A percentile compares a stretch with the other conserved stretches of the same genome.
Evolutionary conservation across 1,140 invertebrate genomes (phyloP).

Genomic region (Drosophila sproati): DNA sequence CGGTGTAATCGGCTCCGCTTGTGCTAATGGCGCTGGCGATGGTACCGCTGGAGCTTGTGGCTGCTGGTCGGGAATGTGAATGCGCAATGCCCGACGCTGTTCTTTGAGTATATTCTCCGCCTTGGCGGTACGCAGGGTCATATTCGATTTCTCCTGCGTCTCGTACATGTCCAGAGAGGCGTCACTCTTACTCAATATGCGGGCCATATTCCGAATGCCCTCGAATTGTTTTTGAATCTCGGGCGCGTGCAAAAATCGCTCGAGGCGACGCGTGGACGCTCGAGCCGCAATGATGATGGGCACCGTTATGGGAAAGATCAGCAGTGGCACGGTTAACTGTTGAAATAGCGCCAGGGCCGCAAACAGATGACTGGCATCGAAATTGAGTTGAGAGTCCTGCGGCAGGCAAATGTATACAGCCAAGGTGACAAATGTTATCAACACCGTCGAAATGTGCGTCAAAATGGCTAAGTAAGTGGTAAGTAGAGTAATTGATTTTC

Average conservation of each 20-base stretch:
- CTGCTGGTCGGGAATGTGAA: conserved; percentile 48
- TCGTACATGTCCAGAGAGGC: conserved; percentile 83
- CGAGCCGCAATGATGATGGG: conserved; percentile 91
- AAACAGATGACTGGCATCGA: conserved; percentile 90
- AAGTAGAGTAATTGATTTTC: not conserved
- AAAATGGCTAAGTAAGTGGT: conserved; percentile 75
- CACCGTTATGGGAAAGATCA: conserved; percentile 92
- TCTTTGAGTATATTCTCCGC: conserved; percentile 68
- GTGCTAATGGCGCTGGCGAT: conserved; percentile 49
- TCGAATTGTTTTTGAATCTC: conserved; percentile 88
- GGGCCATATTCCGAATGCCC: conserved; percentile 81
- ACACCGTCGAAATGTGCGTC: conserved; percentile 89
- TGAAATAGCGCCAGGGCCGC: conserved; percentile 92
- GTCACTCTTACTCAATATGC: conserved; percentile 83
- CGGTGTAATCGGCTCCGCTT: conserved; percentile 63
- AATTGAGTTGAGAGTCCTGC: conserved; percentile 65
- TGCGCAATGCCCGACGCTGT: conserved; percentile 61
- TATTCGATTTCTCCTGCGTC: conserved; percentile 68
- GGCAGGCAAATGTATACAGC: conserved; percentile 86
- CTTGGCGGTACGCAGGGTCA: conserved; percentile 64
- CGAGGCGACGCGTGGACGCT: conserved; percentile 89
- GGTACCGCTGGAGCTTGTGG: not conserved
- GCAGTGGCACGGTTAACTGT: conserved; percentile 91
- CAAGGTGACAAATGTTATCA: conserved; percentile 90
- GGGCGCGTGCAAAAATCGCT: conserved; percentile 88